These are phyloP conservation scores for Gila orcuttii DNA, from an alignment of 2,113 vertebrate genomes.

Conservation along the genomic window DNA sequence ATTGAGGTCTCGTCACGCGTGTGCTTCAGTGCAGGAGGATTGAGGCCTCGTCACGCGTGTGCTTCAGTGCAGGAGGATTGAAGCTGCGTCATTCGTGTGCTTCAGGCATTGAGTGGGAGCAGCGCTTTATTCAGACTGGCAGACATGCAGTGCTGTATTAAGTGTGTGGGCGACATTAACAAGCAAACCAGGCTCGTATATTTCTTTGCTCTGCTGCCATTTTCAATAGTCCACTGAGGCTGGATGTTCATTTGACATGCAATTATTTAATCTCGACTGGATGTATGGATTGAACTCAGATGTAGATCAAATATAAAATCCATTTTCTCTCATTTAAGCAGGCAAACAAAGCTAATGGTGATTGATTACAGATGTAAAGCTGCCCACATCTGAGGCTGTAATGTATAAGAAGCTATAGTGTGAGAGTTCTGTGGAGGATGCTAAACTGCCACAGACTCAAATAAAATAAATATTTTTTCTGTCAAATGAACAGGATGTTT, in stretches of 20 bases:
- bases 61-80: no score
- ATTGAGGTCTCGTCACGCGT: no score
- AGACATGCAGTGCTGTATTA: background rate
- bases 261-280: constrained; percentile 25
- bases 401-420: background rate
- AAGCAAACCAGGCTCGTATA: constrained; percentile 41
- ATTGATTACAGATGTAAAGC: constrained; percentile 41
- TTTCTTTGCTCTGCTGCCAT: background rate
- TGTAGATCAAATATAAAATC: constrained; percentile 34
- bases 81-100: no score
- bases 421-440: background rate
- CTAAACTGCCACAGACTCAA: background rate
- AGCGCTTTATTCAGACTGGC: constrained; percentile 37
- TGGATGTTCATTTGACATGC: constrained; percentile 29
- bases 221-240: background rate
- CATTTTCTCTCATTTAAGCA: constrained; percentile 9
- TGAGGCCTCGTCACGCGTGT: no score
- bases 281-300: constrained; percentile 18
- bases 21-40: no score
- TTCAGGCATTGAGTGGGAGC: background rate
- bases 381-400: background rate
- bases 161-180: constrained; percentile 28
- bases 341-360: constrained; percentile 28
- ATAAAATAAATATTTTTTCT: background rate
- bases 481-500: constrained; percentile 32